phyloP scores from a whole-genome alignment of 2,797 vertebrate genomes.

The Pantherophis alleghaniensis region DNA sequence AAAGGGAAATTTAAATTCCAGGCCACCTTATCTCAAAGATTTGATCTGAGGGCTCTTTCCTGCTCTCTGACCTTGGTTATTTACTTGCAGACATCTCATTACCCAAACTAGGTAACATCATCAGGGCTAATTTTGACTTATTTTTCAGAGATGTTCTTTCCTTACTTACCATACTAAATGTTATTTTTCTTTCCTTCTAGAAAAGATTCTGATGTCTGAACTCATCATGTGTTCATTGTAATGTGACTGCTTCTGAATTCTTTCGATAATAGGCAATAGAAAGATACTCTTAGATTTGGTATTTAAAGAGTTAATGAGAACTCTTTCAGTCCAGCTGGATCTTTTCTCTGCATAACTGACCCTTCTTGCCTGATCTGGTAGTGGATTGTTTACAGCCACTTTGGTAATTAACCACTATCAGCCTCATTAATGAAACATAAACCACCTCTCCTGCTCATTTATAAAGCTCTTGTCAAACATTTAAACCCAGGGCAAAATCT shows the following conservation, averaged over 20 bases:
- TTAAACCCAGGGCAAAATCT: conserved; percentile 73
- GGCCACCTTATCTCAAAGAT: background rate
- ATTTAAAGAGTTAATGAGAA: conserved; percentile 69
- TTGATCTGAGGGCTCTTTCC: background rate
- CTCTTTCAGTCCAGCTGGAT: conserved; percentile 70
- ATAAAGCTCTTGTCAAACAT: conserved; percentile 76
- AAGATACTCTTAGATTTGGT: conserved; percentile 26
- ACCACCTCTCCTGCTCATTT: conserved; percentile 75
- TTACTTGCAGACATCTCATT: background rate
- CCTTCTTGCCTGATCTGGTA: conserved; percentile 72
- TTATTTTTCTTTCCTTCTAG: background rate
- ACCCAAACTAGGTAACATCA: background rate
- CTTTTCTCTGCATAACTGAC: conserved; percentile 73
- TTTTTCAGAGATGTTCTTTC: background rate
- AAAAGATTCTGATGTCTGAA: conserved; percentile 1
- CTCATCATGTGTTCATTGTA: background rate
- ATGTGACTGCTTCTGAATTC: fast-evolving
- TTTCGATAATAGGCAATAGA: fast-evolving
- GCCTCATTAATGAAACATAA: conserved; percentile 82
- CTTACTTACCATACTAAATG: background rate
- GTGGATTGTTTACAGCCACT: conserved; percentile 73
- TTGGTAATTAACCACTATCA: conserved; percentile 79
- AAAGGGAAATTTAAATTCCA: background rate
- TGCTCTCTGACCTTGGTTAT: background rate
- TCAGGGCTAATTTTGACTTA: background rate